Conservation (phyloP, 2,113 vertebrate genomes). For the Microcebus lehilahytsara region DNA sequence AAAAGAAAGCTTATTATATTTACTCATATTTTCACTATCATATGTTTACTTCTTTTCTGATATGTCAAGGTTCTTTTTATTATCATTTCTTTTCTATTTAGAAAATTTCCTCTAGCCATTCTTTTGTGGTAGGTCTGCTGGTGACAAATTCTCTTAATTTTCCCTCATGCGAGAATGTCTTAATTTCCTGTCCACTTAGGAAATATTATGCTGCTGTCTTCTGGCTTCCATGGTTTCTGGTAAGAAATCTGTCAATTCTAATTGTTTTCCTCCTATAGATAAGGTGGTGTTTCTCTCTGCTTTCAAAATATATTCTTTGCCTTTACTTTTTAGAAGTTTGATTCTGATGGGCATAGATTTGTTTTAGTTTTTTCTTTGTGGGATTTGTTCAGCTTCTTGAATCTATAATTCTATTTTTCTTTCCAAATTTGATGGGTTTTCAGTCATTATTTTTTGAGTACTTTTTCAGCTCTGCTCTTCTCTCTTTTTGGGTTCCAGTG, state of each 20-base stretch:
- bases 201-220: neutral
- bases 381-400: neutral
- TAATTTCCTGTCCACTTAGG: neutral
- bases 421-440: neutral
- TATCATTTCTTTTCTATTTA: neutral
- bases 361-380: neutral
- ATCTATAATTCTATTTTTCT: neutral
- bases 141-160: neutral
- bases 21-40: neutral
- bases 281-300: neutral
- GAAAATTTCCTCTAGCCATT: neutral
- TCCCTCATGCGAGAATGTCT: neutral
- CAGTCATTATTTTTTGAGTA: neutral
- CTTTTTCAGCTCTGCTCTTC: neutral
- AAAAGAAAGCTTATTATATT: neutral
- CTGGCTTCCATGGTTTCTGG: neutral
- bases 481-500: neutral
- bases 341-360: neutral
- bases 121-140: neutral
- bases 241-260: constrained; percentile 23
- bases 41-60: neutral
- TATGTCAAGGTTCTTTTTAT: neutral
- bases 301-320: constrained; percentile 19
- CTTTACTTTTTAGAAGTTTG: constrained; percentile 30
- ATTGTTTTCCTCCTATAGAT: neutral